Conservation (phyloP, 2,888 invertebrate genomes). For the Agrochola lota region DNA sequence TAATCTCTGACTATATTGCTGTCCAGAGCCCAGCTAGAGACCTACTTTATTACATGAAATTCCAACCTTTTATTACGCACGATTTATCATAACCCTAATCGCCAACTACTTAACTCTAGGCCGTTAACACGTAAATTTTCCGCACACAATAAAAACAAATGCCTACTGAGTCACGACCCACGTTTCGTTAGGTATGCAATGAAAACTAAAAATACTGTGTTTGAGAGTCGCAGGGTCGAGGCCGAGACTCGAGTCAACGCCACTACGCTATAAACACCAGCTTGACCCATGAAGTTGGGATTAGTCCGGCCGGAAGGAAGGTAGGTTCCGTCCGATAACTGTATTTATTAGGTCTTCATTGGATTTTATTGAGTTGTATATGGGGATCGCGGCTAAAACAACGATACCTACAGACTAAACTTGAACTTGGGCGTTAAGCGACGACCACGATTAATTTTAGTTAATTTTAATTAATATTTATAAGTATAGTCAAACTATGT, state of each 20-base stretch:
- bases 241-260: constrained; percentile 77
- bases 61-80: constrained; percentile 28
- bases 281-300: constrained; percentile 30
- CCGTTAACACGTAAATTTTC: constrained; percentile 49
- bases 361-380: neutral
- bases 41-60: constrained; percentile 20
- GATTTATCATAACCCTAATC: constrained; percentile 53
- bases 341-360: neutral
- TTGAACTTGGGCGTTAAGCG: neutral
- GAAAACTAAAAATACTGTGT: constrained; percentile 68
- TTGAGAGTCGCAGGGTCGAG: constrained; percentile 73
- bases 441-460: neutral
- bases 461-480: neutral
- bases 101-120: constrained; percentile 30
- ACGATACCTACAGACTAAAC: neutral
- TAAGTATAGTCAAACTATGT: neutral
- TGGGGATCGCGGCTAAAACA: no score
- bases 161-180: constrained; percentile 65
- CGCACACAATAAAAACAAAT: constrained; percentile 57
- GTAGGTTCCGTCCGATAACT: neutral
- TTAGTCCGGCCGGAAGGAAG: constrained; percentile 20
- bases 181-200: constrained; percentile 69
- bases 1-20: neutral
- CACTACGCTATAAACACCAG: constrained; percentile 65
- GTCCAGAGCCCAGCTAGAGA: constrained; percentile 1